These are phyloP conservation scores for Argyrosomus japonicus DNA, from an alignment of 2,113 vertebrate genomes.

Conservation along the genomic window DNA sequence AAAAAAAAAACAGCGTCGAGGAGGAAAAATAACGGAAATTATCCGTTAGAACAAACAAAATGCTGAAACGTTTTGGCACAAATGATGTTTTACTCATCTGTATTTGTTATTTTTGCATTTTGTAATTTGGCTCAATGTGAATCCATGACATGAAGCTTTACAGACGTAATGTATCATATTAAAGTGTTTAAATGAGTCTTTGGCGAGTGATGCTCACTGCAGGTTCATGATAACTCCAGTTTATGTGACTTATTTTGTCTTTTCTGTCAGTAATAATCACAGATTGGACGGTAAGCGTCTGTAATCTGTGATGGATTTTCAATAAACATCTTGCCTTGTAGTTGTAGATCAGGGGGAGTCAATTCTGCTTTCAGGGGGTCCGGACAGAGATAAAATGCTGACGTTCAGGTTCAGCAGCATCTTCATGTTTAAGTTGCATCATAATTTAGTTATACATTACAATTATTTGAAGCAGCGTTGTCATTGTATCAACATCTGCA, in stretches of 20 bases:
- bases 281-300: not conserved
- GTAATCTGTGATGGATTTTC: too few species aligned
- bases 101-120: not conserved
- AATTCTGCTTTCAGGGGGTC: too few species aligned
- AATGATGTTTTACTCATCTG: not conserved
- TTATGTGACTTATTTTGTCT: not conserved
- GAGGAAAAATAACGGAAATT: slow-evolving; percentile 35
- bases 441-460: too few species aligned
- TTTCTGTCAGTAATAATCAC: not conserved
- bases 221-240: not conserved
- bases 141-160: not conserved
- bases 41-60: slow-evolving; percentile 14
- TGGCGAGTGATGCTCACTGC: not conserved
- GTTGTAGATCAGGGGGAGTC: too few species aligned
- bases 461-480: too few species aligned
- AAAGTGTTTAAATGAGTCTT: not conserved
- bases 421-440: too few species aligned
- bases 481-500: too few species aligned
- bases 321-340: too few species aligned
- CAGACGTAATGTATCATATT: not conserved
- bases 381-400: too few species aligned
- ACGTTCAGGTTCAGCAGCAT: too few species aligned
- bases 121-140: not conserved
- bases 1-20: not conserved
- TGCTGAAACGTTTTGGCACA: not conserved